These are phyloP conservation scores for Varanus salvator DNA, from an alignment of 2,113 vertebrate genomes.

Conservation along the genomic window DNA sequence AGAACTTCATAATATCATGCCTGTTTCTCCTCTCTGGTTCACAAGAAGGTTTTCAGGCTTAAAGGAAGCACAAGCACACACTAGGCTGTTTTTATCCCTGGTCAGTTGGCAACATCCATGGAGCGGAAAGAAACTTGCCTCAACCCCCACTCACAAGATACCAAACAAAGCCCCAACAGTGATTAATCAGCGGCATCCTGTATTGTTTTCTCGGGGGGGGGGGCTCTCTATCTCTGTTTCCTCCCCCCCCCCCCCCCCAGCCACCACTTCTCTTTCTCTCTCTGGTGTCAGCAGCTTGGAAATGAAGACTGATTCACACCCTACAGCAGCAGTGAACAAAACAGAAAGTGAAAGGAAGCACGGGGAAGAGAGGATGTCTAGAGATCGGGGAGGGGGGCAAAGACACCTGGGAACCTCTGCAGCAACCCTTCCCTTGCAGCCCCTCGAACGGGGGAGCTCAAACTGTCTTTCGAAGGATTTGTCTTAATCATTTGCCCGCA, in stretches of 20 bases:
- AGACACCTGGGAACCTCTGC: slow-evolving; percentile 77
- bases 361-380: slow-evolving; percentile 61
- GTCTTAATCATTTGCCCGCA: slow-evolving; percentile 72
- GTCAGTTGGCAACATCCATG: not conserved
- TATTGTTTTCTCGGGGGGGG: slow-evolving; percentile 48
- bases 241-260: slow-evolving; percentile 7
- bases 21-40: not conserved
- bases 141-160: slow-evolving; percentile 1
- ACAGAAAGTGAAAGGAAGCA: slow-evolving; percentile 52
- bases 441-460: slow-evolving; percentile 68
- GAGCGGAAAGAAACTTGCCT: not conserved
- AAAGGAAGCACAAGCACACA: too few relatives aligned
- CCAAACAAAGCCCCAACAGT: not conserved
- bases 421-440: slow-evolving; percentile 50
- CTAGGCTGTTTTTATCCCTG: not conserved
- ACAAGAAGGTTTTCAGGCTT: not conserved
- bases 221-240: not conserved
- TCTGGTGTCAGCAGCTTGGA: slow-evolving; percentile 64
- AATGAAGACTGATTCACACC: slow-evolving; percentile 73
- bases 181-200: slow-evolving; percentile 63
- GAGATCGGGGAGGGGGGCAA: slow-evolving; percentile 60
- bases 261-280: slow-evolving; percentile 5
- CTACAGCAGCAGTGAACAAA: slow-evolving; percentile 77
- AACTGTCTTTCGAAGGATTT: slow-evolving; percentile 72
- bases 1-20: not conserved